phyloP scores from a whole-genome alignment of 2,113 vertebrate genomes.

The Pontoporia blainvillei region DNA sequence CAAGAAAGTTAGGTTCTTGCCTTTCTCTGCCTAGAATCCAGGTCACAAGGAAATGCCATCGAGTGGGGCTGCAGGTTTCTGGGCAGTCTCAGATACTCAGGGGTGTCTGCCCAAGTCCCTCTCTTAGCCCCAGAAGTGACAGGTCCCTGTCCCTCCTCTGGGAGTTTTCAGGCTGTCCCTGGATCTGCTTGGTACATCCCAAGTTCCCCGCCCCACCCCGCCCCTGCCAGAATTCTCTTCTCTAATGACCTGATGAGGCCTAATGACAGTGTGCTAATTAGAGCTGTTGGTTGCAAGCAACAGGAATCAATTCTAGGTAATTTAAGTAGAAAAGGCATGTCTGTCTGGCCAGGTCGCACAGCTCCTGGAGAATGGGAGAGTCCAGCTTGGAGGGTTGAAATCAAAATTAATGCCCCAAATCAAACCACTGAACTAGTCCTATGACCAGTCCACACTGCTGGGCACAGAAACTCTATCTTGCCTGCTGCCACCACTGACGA shows the following conservation, averaged over 20 bases:
- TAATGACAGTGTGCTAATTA: fast-evolving
- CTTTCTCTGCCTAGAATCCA: background rate
- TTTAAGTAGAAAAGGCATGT: background rate
- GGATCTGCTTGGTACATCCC: background rate
- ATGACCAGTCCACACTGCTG: background rate
- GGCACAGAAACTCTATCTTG: background rate
- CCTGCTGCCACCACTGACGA: background rate
- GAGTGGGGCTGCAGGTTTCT: background rate
- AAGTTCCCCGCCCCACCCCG: too few relatives aligned
- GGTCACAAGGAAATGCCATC: background rate
- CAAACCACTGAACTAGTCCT: background rate
- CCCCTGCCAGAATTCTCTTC: background rate
- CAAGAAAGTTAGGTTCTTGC: background rate
- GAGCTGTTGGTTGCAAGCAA: background rate
- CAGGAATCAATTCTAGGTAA: background rate
- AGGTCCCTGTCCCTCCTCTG: background rate
- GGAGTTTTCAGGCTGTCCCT: background rate
- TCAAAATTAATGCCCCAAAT: background rate
- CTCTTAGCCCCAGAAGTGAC: background rate
- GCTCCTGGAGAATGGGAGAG: background rate
- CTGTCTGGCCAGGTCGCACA: background rate
- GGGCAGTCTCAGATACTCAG: background rate
- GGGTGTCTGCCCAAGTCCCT: background rate
- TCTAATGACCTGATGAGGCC: background rate
- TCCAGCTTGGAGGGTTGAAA: background rate